phyloP scores from a whole-genome alignment of 1,140 invertebrate species.

The Periplaneta americana region DNA sequence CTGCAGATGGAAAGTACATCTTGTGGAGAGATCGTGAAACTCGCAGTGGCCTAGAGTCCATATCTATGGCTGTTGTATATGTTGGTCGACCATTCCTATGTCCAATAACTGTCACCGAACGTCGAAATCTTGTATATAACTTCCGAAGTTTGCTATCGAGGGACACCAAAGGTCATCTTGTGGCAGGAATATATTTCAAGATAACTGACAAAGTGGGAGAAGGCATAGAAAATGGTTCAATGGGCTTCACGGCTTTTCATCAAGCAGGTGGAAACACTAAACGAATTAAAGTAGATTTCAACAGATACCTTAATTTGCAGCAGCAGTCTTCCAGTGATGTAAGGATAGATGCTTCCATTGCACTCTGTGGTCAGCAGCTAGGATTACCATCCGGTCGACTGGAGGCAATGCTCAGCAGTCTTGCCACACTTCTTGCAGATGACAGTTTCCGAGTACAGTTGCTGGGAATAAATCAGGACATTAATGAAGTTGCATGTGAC shows the following conservation, averaged over 20 bases:
- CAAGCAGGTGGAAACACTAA: conserved; percentile 55
- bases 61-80: conserved; percentile 64
- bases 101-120: conserved; percentile 77
- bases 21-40: conserved; percentile 74
- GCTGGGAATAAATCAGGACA: conserved; percentile 63
- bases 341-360: conserved; percentile 40
- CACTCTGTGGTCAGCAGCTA: conserved; percentile 64
- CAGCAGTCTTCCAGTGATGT: neutral
- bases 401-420: conserved; percentile 50
- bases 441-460: conserved; percentile 64
- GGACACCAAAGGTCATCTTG: conserved; percentile 71
- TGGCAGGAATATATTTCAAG: conserved; percentile 80
- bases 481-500: conserved; percentile 67
- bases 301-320: neutral
- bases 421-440: conserved; percentile 65
- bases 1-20: conserved; percentile 59
- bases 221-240: conserved; percentile 17
- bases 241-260: conserved; percentile 72
- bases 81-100: conserved; percentile 71
- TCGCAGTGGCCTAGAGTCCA: conserved; percentile 42
- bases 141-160: conserved; percentile 76
- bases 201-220: conserved; percentile 27
- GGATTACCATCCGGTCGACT: conserved; percentile 55
- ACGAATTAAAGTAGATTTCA: conserved; percentile 52
- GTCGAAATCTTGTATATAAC: conserved; percentile 82